Evolutionary conservation across 2,113 vertebrate species (phyloP), one percentile per base, ranked within the genome.

Genomic region (Tylochromis polylepis): DNA sequence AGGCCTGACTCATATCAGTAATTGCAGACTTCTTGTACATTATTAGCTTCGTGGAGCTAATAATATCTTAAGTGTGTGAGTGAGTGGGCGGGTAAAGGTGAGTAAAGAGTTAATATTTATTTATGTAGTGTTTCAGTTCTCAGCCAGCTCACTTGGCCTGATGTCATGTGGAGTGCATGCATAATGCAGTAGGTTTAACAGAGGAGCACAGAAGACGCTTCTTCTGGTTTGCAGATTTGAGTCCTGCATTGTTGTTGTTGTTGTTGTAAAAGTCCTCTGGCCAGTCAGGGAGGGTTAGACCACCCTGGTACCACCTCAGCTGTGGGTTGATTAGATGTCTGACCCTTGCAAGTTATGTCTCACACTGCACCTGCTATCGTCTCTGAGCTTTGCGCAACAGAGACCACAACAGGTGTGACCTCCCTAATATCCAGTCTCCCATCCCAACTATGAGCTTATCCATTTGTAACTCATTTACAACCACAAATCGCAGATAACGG

Each of bases 351-450:
- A 67, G 24, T 81, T 86, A 62, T 6, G 6, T 24, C 82, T 77
- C 11, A 3, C 16, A 8, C 46, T 92, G 86, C 95, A 92, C 91
- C 93, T 95, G 91, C 92, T 88, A 20, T 78, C 7, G 20, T 83
- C 81, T 85, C 81, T 4, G 46, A 31, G 72, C 27, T 67, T 86
- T 83, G 86, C 83, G 78, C 75, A 82, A 62, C 72, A 57, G 34
- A 85, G 84, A 56, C 83, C 67, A 15, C 80, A 84, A 79, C 92
- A 94, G 93, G 92, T 92, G 94, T 89, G 88, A 92, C 91, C 91
- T 83, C 65, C 34, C 15, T 60, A 91, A 79, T 72, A 67, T 65
- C 80, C 55, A 16, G 41, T 18, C 53, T 24, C 43, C 79, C 29
- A 22, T 11, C 57, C 46, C 4, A 2, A n/a, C 78, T 60, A 78